These are phyloP conservation scores for Drosophila kepulauana DNA, from an alignment of 1,140 invertebrate species.

Conservation along the genomic window DNA sequence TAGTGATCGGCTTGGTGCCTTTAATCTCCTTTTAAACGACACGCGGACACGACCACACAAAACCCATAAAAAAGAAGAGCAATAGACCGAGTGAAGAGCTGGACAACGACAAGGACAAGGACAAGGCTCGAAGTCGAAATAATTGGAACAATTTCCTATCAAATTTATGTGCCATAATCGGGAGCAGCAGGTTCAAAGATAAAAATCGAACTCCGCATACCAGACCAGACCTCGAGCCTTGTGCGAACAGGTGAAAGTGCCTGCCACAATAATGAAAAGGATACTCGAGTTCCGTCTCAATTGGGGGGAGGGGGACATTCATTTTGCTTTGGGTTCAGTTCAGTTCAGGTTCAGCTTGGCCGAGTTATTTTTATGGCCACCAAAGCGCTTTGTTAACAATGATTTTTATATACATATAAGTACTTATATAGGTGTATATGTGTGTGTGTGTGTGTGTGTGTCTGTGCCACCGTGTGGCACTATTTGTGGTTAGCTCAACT, in stretches of 20 bases:
- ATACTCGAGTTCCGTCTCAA: constrained; percentile 14
- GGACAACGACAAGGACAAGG: not conserved
- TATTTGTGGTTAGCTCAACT: constrained; percentile 76
- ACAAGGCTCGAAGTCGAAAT: constrained; percentile 53
- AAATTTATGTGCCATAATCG: constrained; percentile 83
- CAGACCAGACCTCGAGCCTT: constrained; percentile 18
- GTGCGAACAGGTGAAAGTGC: constrained; percentile 77
- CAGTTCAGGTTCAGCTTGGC: constrained; percentile 14
- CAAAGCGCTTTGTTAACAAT: constrained; percentile 81
- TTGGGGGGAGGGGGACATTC: not conserved
- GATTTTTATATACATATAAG: constrained; percentile 62
- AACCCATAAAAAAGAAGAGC: constrained; percentile 65
- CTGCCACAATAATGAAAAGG: constrained; percentile 53
- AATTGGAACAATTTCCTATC: constrained; percentile 83
- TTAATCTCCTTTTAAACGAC: constrained; percentile 78
- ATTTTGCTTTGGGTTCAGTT: constrained; percentile 14
- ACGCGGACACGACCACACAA: constrained; percentile 76
- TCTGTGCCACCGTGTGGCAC: constrained; percentile 53
- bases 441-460: constrained; percentile 15
- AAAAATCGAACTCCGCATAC: constrained; percentile 75
- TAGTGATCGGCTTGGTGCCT: constrained; percentile 53
- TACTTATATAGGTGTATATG: constrained; percentile 15
- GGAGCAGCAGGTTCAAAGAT: constrained; percentile 82
- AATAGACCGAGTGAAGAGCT: constrained; percentile 32
- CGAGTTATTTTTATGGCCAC: constrained; percentile 74